Evolutionary conservation across 1,140 invertebrate species (phyloP).

Genomic region (Camponotus pennsylvanicus): DNA sequence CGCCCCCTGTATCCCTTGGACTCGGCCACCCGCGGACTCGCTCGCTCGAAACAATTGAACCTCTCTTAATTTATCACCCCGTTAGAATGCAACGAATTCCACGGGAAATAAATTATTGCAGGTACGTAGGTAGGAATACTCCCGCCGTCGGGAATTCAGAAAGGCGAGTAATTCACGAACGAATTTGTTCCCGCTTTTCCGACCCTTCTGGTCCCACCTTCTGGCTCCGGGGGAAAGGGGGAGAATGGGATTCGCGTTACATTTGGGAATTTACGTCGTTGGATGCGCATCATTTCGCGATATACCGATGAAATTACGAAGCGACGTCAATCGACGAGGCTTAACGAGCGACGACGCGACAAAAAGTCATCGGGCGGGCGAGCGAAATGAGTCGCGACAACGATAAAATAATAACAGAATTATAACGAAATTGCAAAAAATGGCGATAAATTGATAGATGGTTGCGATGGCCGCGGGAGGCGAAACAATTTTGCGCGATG

Average conservation of each 20-base stretch:
- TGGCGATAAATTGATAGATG: not conserved
- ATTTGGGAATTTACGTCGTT: slow-evolving; percentile 32
- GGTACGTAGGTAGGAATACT: slow-evolving; percentile 31
- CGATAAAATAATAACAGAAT: too few relatives aligned
- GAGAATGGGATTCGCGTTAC: slow-evolving; percentile 32
- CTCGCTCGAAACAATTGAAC: slow-evolving; percentile 75
- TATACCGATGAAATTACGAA: slow-evolving; percentile 24
- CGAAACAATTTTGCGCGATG: slow-evolving; percentile 44
- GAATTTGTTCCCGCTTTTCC: slow-evolving; percentile 66
- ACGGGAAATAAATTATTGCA: slow-evolving; percentile 75
- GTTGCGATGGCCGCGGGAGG: not conserved
- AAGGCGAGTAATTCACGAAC: slow-evolving; percentile 70
- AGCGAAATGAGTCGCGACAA: too few relatives aligned
- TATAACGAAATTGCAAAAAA: not conserved
- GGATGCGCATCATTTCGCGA: not conserved
- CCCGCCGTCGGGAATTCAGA: slow-evolving; percentile 64
- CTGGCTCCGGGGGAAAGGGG: not conserved
- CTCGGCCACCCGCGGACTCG: slow-evolving; percentile 64
- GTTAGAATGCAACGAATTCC: slow-evolving; percentile 76
- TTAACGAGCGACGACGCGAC: slow-evolving; percentile 3
- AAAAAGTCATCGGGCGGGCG: not conserved
- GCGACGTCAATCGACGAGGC: slow-evolving; percentile 8
- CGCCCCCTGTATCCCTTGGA: slow-evolving; percentile 10
- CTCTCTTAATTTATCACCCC: slow-evolving; percentile 76
- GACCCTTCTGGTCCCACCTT: not conserved